phyloP scores from a whole-genome alignment of 2,797 vertebrate species.

The Gambusia yucatana region DNA sequence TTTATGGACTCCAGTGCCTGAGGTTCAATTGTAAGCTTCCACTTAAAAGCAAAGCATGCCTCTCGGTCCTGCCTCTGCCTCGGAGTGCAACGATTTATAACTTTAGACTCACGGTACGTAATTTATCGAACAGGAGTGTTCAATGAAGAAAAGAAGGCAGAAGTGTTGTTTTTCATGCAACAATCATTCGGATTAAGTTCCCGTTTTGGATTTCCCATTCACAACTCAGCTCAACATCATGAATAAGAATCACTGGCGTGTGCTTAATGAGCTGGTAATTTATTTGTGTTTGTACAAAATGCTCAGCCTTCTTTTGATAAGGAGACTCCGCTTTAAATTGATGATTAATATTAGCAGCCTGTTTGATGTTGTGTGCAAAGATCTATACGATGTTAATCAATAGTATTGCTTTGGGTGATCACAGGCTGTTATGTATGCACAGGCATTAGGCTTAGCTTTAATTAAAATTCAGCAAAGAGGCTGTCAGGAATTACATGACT shows the following conservation, averaged over 20 bases:
- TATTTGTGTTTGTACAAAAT: conserved; percentile 35
- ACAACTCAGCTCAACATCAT: conserved; percentile 45
- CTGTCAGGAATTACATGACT: conserved; percentile 52
- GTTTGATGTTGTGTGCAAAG: conserved; percentile 31
- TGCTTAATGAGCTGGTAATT: conserved; percentile 42
- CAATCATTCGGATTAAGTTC: conserved; percentile 64
- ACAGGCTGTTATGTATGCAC: conserved; percentile 33
- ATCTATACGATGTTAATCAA: conserved; percentile 51
- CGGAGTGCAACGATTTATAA: conserved; percentile 69
- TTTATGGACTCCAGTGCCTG: conserved; percentile 78
- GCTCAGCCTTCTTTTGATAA: conserved; percentile 46
- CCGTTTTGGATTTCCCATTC: conserved; percentile 61
- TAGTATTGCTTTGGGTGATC: conserved; percentile 43
- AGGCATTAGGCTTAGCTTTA: conserved; percentile 42
- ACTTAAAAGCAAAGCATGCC: conserved; percentile 77
- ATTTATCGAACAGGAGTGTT: conserved; percentile 58
- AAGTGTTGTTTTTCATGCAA: conserved; percentile 61
- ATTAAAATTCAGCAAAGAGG: conserved; percentile 58
- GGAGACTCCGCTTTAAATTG: conserved; percentile 52
- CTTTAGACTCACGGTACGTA: conserved; percentile 54
- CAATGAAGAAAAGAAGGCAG: conserved; percentile 42
- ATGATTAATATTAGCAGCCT: conserved; percentile 37
- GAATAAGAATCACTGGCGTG: conserved; percentile 58
- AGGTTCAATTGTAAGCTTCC: conserved; percentile 75
- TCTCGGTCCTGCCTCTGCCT: conserved; percentile 57